Evolutionary conservation across 2,113 vertebrate species (phyloP).

Genomic region (Rhineura floridana): DNA sequence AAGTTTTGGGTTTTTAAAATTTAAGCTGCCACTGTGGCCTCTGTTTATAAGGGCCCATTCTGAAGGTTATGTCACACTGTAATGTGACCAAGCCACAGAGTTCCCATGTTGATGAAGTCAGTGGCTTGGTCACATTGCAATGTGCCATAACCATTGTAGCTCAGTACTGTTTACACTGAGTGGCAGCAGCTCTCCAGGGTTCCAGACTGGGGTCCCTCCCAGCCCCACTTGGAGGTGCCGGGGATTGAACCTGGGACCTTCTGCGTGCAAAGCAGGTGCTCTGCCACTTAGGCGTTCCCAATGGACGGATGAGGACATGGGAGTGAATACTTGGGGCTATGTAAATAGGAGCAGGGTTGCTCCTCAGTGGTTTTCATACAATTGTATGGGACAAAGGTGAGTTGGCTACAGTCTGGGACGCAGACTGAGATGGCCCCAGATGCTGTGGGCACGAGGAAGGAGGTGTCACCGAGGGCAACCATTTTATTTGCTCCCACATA

Average conservation of each 20-base stretch:
- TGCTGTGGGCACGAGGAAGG: not conserved
- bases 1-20: not conserved
- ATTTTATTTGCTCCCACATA: not conserved
- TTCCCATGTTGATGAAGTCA: no score
- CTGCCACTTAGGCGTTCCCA: no score
- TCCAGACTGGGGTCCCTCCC: not conserved
- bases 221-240: not conserved
- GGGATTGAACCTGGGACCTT: no score
- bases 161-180: not conserved
- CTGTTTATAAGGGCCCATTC: not conserved
- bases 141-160: no score
- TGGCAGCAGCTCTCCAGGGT: no score
- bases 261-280: no score
- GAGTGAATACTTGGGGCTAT: not conserved
- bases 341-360: not conserved
- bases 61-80: not conserved
- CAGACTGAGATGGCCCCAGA: no score
- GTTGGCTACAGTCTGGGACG: not conserved
- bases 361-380: not conserved
- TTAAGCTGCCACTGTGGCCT: fast-evolving
- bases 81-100: not conserved
- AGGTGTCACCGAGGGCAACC: not conserved
- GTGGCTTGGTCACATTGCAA: no score
- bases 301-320: not conserved
- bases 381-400: not conserved